phyloP scores from a whole-genome alignment of 2,113 vertebrate species.

The Forbesichthys papilliferus region DNA sequence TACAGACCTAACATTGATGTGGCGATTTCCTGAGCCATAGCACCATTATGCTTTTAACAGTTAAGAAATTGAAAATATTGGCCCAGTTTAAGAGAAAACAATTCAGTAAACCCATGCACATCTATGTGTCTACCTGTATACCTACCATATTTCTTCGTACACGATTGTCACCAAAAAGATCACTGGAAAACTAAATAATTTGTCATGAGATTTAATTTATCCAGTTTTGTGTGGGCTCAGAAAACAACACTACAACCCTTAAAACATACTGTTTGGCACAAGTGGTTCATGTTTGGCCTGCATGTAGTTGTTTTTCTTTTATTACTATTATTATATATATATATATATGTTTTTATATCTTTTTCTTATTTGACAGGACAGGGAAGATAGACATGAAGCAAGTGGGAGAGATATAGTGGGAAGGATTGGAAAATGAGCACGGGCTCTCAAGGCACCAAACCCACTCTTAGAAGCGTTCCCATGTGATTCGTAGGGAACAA shows the following conservation, averaged over 20 bases:
- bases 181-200: constrained; percentile 32
- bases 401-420: too few species aligned
- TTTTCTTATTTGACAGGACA: too few species aligned
- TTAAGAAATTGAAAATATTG: neutral
- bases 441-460: neutral
- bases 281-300: constrained; percentile 26
- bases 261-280: constrained; percentile 10
- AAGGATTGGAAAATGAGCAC: too few species aligned
- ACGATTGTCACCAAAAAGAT: constrained; percentile 30
- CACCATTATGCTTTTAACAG: neutral
- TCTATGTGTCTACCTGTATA: constrained; percentile 21
- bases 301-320: neutral
- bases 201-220: constrained; percentile 49
- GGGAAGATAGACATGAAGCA: too few species aligned
- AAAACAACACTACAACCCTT: constrained; percentile 35
- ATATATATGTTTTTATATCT: too few species aligned
- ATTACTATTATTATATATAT: too few species aligned
- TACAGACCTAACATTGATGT: constrained; percentile 21
- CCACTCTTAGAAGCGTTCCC: constrained; percentile 7
- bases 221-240: constrained; percentile 43
- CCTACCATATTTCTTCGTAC: constrained; percentile 50
- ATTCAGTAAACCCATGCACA: neutral
- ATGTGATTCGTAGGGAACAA: constrained; percentile 4
- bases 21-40: neutral
- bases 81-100: neutral